Evolutionary conservation across 2,113 vertebrate genomes (phyloP).

Genomic region (Eidolon helvum): DNA sequence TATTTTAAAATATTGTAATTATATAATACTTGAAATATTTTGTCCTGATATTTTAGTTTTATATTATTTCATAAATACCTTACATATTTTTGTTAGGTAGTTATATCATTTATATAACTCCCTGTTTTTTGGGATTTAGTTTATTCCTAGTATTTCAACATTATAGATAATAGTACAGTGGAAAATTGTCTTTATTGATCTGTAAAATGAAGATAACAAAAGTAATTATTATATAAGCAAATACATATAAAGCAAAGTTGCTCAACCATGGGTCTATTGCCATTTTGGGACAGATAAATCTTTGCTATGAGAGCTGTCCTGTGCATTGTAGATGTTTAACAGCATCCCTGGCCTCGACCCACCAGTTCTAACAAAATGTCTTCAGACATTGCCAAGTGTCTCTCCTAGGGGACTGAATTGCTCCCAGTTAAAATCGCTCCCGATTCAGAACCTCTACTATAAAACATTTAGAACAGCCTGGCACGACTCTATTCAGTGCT

Average conservation of each 20-base stretch:
- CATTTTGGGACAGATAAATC: not conserved
- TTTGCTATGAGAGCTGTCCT: not conserved
- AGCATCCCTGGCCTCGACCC: not conserved
- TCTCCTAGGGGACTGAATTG: not conserved
- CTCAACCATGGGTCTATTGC: not conserved
- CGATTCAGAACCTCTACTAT: not conserved
- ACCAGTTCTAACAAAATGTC: not conserved
- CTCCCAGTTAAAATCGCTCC: not conserved
- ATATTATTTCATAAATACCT: not conserved
- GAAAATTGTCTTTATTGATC: not conserved
- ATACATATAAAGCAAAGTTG: not conserved
- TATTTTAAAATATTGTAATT: not conserved
- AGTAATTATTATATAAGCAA: not conserved
- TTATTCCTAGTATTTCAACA: constrained; percentile 6
- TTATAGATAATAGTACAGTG: not conserved
- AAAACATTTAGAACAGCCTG: not conserved
- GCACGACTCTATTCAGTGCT: not conserved
- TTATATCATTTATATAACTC: not conserved
- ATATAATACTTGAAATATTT: not conserved
- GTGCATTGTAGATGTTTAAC: not conserved
- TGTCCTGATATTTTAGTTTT: not conserved
- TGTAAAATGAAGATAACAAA: not conserved
- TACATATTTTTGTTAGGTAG: not conserved
- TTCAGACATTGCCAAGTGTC: not conserved
- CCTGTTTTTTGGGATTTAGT: not conserved